Conservation (phyloP, 92 coral and sea anemone species). For the Parazoanthus darwini region DNA sequence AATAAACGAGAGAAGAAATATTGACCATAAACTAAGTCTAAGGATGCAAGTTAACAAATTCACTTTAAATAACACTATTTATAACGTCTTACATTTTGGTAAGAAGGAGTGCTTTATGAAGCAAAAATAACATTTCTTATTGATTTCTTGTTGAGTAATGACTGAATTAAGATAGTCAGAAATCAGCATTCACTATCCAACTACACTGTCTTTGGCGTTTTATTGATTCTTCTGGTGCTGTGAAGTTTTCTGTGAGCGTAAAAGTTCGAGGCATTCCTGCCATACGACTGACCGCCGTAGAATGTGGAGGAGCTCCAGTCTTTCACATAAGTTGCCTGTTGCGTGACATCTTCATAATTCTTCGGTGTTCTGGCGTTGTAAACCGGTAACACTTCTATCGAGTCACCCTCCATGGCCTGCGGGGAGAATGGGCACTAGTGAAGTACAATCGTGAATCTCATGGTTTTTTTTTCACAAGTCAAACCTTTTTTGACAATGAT, state of each 20-base stretch:
- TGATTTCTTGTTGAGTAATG: not conserved
- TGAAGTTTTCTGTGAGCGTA: constrained; percentile 34
- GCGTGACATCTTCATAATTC: constrained; percentile 89
- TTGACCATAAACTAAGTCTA: not conserved
- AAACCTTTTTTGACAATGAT: too few species aligned
- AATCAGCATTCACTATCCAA: not conserved
- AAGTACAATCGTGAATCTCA: not conserved
- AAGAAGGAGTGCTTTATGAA: not conserved
- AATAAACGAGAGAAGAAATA: not conserved
- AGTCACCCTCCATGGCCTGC: constrained; percentile 90
- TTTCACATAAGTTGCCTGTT: constrained; percentile 76
- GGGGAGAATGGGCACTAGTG: not conserved
- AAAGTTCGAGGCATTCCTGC: constrained; percentile 29
- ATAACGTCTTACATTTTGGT: too few species aligned
- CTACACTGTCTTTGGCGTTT: not conserved
- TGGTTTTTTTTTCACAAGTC: too few species aligned
- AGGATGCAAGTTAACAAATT: not conserved
- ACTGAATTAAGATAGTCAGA: not conserved
- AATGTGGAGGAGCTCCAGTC: constrained; percentile 98
- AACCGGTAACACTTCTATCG: constrained; percentile 90
- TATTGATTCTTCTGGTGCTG: not conserved
- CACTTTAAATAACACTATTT: not conserved
- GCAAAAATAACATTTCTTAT: not conserved
- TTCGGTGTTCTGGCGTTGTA: constrained; percentile 93
- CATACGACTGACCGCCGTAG: constrained; percentile 64